Base-by-base conservation (phyloP, 2,113 vertebrate species). In the Nesogale talazaci region DNA sequence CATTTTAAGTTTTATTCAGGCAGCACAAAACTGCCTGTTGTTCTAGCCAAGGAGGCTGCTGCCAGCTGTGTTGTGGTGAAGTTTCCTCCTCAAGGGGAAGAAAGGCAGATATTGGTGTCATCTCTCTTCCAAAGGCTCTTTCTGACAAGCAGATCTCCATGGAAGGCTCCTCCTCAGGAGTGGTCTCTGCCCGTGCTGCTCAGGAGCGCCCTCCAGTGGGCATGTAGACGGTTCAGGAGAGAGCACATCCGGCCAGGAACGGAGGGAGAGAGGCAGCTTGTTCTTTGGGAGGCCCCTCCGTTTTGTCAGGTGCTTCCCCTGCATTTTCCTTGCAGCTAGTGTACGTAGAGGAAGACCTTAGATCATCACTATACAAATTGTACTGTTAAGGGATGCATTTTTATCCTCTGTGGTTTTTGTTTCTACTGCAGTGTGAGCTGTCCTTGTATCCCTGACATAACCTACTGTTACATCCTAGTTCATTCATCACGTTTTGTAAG, bases 381-480 rank as follows among this genome's bases (percentile, higher is more conserved):
- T 40, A 94, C 86, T 94, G 65, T 94, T 89, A 94, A 56, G 78
- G n/a, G 69, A 95, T 61, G 74, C 31, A 25, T 57, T 91, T 95
- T 89, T 94, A 65, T 95, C 96, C 83, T 94, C 74, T 38, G 4
- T 90, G 75, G 75, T 83, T 96, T 96, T 87, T 95, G 61, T 95
- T 95, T 92, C 75, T 94, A 40, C 61, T 88, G 85, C 91, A 36
- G 79, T 96, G 61, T 87, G 74, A 97, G 94, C 97, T 98, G 95
- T 97, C 96, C 97, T 97, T 97, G 95, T 95, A 97, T 97, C 97
- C 93, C 97, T 96, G 96, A 97, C 95, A 97, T 97, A 97, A 97
- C 95, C 83, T 92, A 36, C 81, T 97, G 96, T 97, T 97, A 90
- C 96, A 96, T 22, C 29, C 69, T 97, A 86, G 92, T 92, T 95